Evolutionary conservation across 2,797 vertebrate species (phyloP).

Genomic region (Phrynocephalus forsythii): DNA sequence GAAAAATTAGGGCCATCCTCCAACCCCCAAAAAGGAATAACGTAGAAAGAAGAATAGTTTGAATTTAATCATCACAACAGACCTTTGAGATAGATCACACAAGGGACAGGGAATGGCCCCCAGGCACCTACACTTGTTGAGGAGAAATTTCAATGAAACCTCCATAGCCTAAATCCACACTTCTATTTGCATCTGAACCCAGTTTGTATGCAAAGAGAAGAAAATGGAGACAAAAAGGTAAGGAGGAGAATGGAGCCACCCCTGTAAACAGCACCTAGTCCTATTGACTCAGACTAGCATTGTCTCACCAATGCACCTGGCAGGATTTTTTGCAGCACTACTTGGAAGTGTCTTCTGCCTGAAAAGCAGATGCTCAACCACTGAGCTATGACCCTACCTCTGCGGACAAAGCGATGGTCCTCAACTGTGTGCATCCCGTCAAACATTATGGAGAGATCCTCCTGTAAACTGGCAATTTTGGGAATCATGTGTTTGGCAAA

Average conservation of each 20-base stretch:
- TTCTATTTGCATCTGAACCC: background rate
- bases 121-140: background rate
- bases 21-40: too few species aligned
- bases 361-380: background rate
- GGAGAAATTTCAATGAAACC: background rate
- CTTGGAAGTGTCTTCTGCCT: too few species aligned
- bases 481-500: background rate
- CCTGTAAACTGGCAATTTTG: background rate
- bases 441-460: background rate
- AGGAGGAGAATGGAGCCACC: too few species aligned
- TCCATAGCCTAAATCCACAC: background rate
- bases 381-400: background rate
- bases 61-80: background rate
- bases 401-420: background rate
- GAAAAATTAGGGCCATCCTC: constrained; percentile 7
- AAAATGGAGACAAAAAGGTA: background rate
- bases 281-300: too few species aligned
- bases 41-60: too few species aligned
- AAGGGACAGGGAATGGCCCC: background rate
- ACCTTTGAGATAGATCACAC: background rate
- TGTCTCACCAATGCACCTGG: too few species aligned
- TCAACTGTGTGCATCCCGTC: background rate
- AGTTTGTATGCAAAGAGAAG: background rate
- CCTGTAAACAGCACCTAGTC: too few species aligned
- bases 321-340: too few species aligned